phyloP scores from a whole-genome alignment of 2,888 invertebrate species.

The Junonia oenone region DNA sequence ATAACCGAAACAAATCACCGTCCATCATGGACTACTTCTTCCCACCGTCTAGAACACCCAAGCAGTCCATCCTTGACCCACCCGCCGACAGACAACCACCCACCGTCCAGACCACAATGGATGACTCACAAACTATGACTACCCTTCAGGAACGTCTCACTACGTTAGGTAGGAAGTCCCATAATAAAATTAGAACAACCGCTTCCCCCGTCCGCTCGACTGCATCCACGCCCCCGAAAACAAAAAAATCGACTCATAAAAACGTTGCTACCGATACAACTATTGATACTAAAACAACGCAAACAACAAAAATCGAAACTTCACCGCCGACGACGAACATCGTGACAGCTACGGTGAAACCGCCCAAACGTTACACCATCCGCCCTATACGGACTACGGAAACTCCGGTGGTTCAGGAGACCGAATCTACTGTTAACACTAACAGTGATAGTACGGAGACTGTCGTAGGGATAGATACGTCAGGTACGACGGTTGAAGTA shows the following conservation, averaged over 20 bases:
- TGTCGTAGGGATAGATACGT: slow-evolving; percentile 57
- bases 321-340: slow-evolving; percentile 48
- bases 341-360: slow-evolving; percentile 53
- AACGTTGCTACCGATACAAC: slow-evolving; percentile 54
- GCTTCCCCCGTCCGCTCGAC: slow-evolving; percentile 57
- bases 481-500: slow-evolving; percentile 54
- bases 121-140: slow-evolving; percentile 54
- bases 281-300: slow-evolving; percentile 53
- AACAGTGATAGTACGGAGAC: slow-evolving; percentile 74
- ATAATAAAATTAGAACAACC: slow-evolving; percentile 63
- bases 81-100: slow-evolving; percentile 63
- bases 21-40: slow-evolving; percentile 76
- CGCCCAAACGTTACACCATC: slow-evolving; percentile 78
- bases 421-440: slow-evolving; percentile 66
- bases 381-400: slow-evolving; percentile 66
- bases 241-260: slow-evolving; percentile 60
- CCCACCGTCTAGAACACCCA: slow-evolving; percentile 73
- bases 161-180: slow-evolving; percentile 60
- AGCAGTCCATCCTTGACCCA: slow-evolving; percentile 66
- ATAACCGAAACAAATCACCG: slow-evolving; percentile 63
- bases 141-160: slow-evolving; percentile 61
- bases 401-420: slow-evolving; percentile 61
- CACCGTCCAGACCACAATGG: slow-evolving; percentile 45
- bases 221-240: slow-evolving; percentile 58
- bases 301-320: slow-evolving; percentile 50